Base-by-base conservation (phyloP, 2,797 vertebrate species). In the Discoglossus pictus region DNA sequence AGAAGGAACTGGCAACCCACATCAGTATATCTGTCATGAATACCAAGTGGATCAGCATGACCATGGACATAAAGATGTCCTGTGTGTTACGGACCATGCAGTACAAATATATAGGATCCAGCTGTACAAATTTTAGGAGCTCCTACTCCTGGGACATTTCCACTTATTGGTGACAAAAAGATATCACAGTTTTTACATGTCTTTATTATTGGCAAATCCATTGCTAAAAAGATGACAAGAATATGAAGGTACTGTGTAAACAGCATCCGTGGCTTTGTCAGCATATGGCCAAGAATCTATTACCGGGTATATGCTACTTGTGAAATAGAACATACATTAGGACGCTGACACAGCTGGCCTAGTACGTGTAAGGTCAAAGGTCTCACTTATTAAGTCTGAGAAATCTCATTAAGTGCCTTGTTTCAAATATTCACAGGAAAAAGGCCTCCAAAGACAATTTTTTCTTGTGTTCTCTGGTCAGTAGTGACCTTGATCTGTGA, bases 301-400 rank as follows among this genome's bases (percentile, higher is more conserved):
- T 27, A 15, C 38, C 66, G 46, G 17, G 16, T 39, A 11, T 54
- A 16, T 36, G 1, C 24, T 56, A 38, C 68, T 80, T 76, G 62
- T 69, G 68, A 72, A 77, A 39, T 53, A 61, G 50, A 71, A n/a
- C 2, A 0, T 7, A 10, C 13, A 6, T 81, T 82, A 55, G 74
- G 61, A 70, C 72, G 53, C 68, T 80, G 68, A 78, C 62, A 52
- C 50, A 74, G 67, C 72, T 74, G 46, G 15, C 62, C 65, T 80
- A 52, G 52, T 40, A 18, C 73, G 43, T 59, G 58, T 70, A 18
- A 48, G 20, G 47, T 70, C 38, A 73, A 67, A 75, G 71, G 8
- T 6, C 79, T 70, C 15, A 64, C 46, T 77, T 78, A 35, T 46
- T 58, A 7, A 55, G 76, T 76, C 66, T 61, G 7, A 67, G 70